Base-by-base conservation (phyloP, 2,797 vertebrate genomes). In the Fratercula arctica region DNA sequence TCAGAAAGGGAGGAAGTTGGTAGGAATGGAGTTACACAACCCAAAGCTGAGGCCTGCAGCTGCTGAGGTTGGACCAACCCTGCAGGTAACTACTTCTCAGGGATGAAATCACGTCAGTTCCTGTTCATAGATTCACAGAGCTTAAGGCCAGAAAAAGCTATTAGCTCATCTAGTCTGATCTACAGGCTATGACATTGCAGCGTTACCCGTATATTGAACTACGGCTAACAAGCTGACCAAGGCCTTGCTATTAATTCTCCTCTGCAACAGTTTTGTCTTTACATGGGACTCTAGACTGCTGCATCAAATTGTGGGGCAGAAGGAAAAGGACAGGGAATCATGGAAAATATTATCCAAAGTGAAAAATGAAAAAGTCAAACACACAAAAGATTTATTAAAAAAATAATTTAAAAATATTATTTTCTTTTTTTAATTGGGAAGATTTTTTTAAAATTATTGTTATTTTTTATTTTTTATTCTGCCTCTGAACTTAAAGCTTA, bases 221-320 rank as follows among this genome's bases (percentile, higher is more conserved):
- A 43, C 10, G 63, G 18, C 50, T 74, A 64, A 15, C 13, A 57
- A 54, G 13, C 7, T 37, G 29, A 14, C 7, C 15, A 45, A 57
- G 5, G 4, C 12, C 14, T 54, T 56, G 13, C 5, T 74, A 12
- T 67, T 43, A 17, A 35, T 74, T 91, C 21, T 70, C 4, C 6
- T 59, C 35, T 73, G 12, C 29, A 54, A 24, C 1, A 9, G 4
- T 59, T 91, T 81, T 63, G 2, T 39, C 17, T n/a, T 70, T 16
- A 28, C 1, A 0, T 24, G 11, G 6, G 18, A 24, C 9, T 59
- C 18, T 6, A 41, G 6, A 13, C 10, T 23, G 46, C 46, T 48
- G 46, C 13, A 31, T 35, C 10, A 35, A 26, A 25, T 29, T 29
- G 10, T 64, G 11, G 11, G 4, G 24, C 10, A 68, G 37, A 70